Evolutionary conservation across 1,140 invertebrate species (phyloP), one percentile per base, ranked within the genome.

Genomic region (Orussus abietinus): DNA sequence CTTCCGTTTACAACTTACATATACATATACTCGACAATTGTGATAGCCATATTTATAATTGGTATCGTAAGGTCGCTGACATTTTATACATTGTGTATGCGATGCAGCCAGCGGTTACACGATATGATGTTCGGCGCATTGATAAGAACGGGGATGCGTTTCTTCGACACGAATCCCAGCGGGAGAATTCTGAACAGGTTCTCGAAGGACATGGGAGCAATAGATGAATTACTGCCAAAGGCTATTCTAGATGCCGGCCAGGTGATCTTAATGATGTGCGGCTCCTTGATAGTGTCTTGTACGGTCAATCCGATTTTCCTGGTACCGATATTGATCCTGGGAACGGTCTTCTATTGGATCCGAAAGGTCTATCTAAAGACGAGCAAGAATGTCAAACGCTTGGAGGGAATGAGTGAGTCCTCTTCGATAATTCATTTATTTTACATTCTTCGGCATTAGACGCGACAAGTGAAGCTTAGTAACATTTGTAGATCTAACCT

Each of bases 211-310:
- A 80, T 88, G 61, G 86, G 88, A 1, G 79, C 83, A 1, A 80
- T 94, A 48, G 93, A 96, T 61, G 92, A 96, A 67, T 59, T 85
- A 1, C 66, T 97, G n/a, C 92, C 93, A 32, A 72, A 77, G 32
- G 77, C 81, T 9, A 77, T 86, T 34, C 75, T 92, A 37, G 92
- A 96, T 62, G 84, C 88, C 36, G 74, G 90, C 2, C 77, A 81
- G 62, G 78, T 85, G 7, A 79, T 80, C 35, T 62, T 86, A 10
- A 75, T 80, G 26, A 78, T 81, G 70, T 59, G 74, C 17, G 82
- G 81, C 18, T 76, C 80, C 1, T 58, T 80, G 2, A 58, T 81
- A 4, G 77, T 92, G n/a, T 81, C 88, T 1, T 82, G 82, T 12
- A 76, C 84, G 0, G 78, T 89, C 0, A 85, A 89, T 53, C 80